Evolutionary conservation across 2,888 invertebrate species (phyloP).

Genomic region (Hypselothyrea guttata): DNA sequence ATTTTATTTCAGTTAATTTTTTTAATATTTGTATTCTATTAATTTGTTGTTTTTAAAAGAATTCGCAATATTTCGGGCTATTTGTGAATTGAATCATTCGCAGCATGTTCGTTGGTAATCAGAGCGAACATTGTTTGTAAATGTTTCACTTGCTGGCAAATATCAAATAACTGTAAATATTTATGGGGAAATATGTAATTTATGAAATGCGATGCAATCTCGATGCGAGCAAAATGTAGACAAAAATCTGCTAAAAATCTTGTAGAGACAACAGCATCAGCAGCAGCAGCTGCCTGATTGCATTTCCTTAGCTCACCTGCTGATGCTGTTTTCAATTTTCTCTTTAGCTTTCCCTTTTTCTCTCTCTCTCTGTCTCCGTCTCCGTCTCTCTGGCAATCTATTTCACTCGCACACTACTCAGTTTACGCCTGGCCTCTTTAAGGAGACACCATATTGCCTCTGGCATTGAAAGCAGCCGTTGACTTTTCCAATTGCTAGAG

Average conservation of each 20-base stretch:
- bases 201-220: conserved; percentile 4
- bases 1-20: too few relatives aligned
- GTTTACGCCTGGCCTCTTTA: conserved; percentile 10
- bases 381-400: background rate
- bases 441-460: conserved; percentile 52
- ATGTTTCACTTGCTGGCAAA: too few relatives aligned
- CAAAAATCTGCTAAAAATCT: conserved; percentile 31
- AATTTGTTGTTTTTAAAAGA: too few relatives aligned
- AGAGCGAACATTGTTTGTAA: too few relatives aligned
- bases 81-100: too few relatives aligned
- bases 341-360: conserved; percentile 12
- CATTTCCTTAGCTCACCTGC: conserved; percentile 62
- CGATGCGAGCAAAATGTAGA: conserved; percentile 5
- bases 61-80: too few relatives aligned
- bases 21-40: too few relatives aligned
- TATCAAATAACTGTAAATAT: conserved; percentile 9
- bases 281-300: conserved; percentile 54
- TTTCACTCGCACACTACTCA: background rate
- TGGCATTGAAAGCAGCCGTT: conserved; percentile 68
- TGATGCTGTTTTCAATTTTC: conserved; percentile 61
- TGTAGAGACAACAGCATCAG: conserved; percentile 20
- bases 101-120: too few relatives aligned
- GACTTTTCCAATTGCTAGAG: conserved; percentile 68
- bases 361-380: too few relatives aligned
- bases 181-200: conserved; percentile 10